These are phyloP conservation scores for Dryocosmus kuriphilus DNA, from an alignment of 2,888 invertebrate species.

Conservation along the genomic window DNA sequence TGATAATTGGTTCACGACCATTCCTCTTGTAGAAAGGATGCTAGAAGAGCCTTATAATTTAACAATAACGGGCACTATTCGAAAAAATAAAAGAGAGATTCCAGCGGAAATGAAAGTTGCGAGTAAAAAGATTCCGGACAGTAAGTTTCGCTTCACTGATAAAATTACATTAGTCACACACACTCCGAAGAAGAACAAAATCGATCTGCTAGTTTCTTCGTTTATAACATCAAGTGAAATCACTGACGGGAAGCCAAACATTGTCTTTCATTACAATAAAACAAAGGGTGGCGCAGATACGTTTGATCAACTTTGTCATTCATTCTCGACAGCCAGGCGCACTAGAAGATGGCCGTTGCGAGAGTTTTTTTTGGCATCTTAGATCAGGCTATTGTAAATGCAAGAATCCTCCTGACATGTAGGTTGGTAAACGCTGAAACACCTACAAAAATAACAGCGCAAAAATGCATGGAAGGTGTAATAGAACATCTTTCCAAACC, in stretches of 20 bases:
- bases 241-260: slow-evolving; percentile 46
- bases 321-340: slow-evolving; percentile 48
- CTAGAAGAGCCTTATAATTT: too few species aligned
- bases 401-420: slow-evolving; percentile 49
- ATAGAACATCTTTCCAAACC: slow-evolving; percentile 33
- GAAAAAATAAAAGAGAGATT: too few species aligned
- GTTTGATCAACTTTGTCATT: slow-evolving; percentile 59
- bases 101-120: too few species aligned
- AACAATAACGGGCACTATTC: too few species aligned
- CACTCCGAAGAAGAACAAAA: slow-evolving; percentile 47
- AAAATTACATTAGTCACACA: slow-evolving; percentile 47
- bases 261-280: slow-evolving; percentile 54
- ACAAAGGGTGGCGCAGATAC: too few species aligned
- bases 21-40: too few species aligned
- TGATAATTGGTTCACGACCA: too few species aligned
- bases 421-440: slow-evolving; percentile 1
- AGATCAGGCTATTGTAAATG: slow-evolving; percentile 60
- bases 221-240: slow-evolving; percentile 31
- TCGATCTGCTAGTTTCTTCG: slow-evolving; percentile 49
- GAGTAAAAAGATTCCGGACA: slow-evolving; percentile 40
- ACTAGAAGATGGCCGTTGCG: slow-evolving; percentile 60
- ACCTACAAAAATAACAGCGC: slow-evolving; percentile 25
- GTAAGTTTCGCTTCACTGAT: slow-evolving; percentile 44
- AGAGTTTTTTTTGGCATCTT: slow-evolving; percentile 60
- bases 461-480: slow-evolving; percentile 11